phyloP scores from a whole-genome alignment of 2,113 vertebrate species.

The Dasypus novemcinctus region DNA sequence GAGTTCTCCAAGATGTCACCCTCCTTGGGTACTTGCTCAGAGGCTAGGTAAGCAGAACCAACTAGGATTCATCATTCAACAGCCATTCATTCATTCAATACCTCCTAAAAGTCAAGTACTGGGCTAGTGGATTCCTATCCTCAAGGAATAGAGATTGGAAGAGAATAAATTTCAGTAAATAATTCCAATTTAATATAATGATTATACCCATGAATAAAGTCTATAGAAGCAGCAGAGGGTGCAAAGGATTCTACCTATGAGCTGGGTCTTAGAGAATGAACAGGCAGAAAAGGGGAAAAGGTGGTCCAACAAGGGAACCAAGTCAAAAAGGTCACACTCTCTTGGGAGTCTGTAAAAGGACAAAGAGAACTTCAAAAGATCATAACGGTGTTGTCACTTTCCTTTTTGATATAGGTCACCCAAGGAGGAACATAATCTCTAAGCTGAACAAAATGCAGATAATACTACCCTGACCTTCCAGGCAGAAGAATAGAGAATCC shows the following conservation, averaged over 20 bases:
- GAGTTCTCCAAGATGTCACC: neutral
- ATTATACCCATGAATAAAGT: neutral
- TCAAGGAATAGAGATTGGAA: conserved; percentile 2
- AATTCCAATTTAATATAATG: neutral
- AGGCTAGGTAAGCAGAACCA: neutral
- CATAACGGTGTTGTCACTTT: neutral
- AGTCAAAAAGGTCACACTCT: neutral
- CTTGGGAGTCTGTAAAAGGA: neutral
- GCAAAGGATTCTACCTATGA: neutral
- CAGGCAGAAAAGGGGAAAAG: neutral
- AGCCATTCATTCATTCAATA: neutral
- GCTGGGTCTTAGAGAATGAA: neutral
- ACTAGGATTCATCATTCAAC: neutral
- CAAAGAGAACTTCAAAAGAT: conserved; percentile 4
- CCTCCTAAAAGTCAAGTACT: neutral
- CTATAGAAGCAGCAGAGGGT: neutral
- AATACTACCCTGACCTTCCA: neutral
- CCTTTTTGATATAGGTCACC: neutral
- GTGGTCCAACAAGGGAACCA: neutral
- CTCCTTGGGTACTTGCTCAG: neutral
- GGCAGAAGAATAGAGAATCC: neutral
- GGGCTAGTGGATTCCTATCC: neutral
- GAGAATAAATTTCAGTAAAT: neutral
- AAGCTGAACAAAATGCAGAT: conserved; percentile 48
- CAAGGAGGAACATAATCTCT: conserved; percentile 16